Base-by-base conservation (phyloP, 2,113 vertebrate genomes). In the Aepyceros melampus region DNA sequence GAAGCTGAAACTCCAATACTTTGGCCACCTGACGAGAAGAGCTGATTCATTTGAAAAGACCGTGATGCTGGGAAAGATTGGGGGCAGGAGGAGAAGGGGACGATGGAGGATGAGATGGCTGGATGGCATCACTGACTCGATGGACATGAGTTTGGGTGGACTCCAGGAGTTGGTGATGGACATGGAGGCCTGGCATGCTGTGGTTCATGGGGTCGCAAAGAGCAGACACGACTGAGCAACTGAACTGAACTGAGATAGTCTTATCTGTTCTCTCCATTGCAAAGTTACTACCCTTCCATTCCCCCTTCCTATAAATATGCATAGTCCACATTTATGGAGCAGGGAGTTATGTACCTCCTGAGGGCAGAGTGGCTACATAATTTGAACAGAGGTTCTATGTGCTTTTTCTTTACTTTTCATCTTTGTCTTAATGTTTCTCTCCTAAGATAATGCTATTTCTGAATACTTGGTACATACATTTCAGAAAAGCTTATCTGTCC, bases 271-370 rank as follows among this genome's bases (percentile, higher is more conserved):
- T 55, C 58, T 74, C 2, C 6, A 17, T 4, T 33, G 16, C 33
- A 10, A 25, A 19, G 3, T 36, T 49, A 23, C 9, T 31, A 17
- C 33, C 25, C 33, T 58, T 51, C 58, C 31, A 17, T 33, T 60
- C 1, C 4, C 2, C 21, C 10, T 74, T 43, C 62, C 29, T 23
- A 5, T 17, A 10, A 29, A 16, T 53, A 53, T 3, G 4, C 11
- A 23, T 3, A 43, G 25, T 4, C 5, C 21, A 33, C 1, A 31
- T 14, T 23, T 53, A 71, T 33, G 13, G 23, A 51, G 3, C 23
- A 8, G 5, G 7, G 19, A 58, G 17, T 29, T 45, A 17, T 2
- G 14, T 7, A 27, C 17, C 1, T 74, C 15, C 11, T 47, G 5
- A 79, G 19, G 8, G 16, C 2, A 3, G 27, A 51, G 8, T 55